A percentile compares a stretch with the other conserved stretches of the same genome.
phyloP scores from a whole-genome alignment of 2,888 invertebrate species.

The Caenorhabditis sp. region DNA sequence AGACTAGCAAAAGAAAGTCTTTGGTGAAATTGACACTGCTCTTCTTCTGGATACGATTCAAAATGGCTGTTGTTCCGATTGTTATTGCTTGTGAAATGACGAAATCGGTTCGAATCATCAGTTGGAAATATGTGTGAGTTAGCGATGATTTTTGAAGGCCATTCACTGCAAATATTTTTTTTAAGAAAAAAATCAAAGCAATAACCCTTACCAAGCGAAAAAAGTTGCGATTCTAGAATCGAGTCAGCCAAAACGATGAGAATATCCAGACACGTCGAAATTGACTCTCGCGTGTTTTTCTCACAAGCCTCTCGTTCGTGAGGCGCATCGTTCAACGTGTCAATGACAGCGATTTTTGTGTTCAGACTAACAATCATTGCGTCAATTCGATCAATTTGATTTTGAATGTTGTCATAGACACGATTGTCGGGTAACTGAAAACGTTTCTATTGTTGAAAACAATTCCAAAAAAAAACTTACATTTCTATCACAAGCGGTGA shows the following conservation, averaged over 20 bases:
- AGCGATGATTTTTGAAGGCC: slow-evolving; percentile 47
- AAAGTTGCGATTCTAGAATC: slow-evolving; percentile 61
- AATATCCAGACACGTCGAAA: slow-evolving; percentile 55
- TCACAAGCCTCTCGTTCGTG: slow-evolving; percentile 44
- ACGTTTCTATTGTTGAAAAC: too few species aligned
- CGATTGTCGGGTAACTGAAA: slow-evolving; percentile 23
- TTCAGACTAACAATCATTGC: slow-evolving; percentile 62
- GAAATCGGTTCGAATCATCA: slow-evolving; percentile 62
- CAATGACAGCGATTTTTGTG: slow-evolving; percentile 66
- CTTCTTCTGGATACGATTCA: slow-evolving; percentile 50
- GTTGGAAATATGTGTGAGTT: slow-evolving; percentile 60
- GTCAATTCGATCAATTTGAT: slow-evolving; percentile 63
- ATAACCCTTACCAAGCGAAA: slow-evolving; percentile 41
- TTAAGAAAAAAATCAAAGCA: too few species aligned
- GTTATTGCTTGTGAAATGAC: slow-evolving; percentile 63
- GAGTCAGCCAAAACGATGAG: slow-evolving; percentile 56
- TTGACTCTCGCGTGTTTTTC: slow-evolving; percentile 49
- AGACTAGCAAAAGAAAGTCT: slow-evolving; percentile 57
- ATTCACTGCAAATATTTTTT: slow-evolving; percentile 34
- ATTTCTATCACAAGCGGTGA: too few species aligned
- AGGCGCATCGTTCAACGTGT: slow-evolving; percentile 56
- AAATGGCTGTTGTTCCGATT: slow-evolving; percentile 62
- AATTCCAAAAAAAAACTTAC: too few species aligned
- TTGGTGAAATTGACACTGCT: slow-evolving; percentile 5
- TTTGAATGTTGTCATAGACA: slow-evolving; percentile 53